Base-by-base conservation (phyloP, 2,888 invertebrate genomes). In the Gymnoscelis rufifasciata region DNA sequence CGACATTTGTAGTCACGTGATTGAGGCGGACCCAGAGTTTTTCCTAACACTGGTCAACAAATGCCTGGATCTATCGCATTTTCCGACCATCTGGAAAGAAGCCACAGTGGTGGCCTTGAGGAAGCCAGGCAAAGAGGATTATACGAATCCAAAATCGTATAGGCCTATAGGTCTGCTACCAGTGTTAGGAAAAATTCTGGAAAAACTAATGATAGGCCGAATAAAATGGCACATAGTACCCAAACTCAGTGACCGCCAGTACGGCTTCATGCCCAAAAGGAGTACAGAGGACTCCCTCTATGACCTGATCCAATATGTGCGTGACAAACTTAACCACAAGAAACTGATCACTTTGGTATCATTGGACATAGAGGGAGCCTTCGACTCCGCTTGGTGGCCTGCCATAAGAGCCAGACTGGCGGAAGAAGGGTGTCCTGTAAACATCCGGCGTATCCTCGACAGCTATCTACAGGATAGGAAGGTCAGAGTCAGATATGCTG, bases 131-230 rank as follows among this genome's bases (percentile, higher is more conserved):
- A 30, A 39, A 7, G 11, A 8, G 1, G 23, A 23, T 6, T 39
- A 39, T n/a, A 24, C 19, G 0, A 39, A 8, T 8, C 40, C 40
- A 1, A 40, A 40, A 10, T 40, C 40, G 1, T 40, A 40, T 3
- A 31, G 40, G 11, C 40, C 39, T 8, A 39, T 30, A 3, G 30
- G 60, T 0, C 41, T 60, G 0, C 46, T 63, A 27, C 51, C 59
- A 0, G 47, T 61, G 0, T 27, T 63, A 1, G 56, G 53, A 6
- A 51, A 57, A 19, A 38, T 57, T 0, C 12, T 50, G 2, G 39
- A 36, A 11, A 36, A 36, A 7, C 23, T 35, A 23, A 10, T 23
- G 10, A 10, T 35, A 4, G n/a, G 10, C 11, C 19, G 35, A 10
- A 10, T 35, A 0, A 35, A 35, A 10, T 35, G 19, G 19, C 35